These are phyloP conservation scores for Pyrrhia umbra DNA, from an alignment of 2,888 invertebrate species.

Conservation along the genomic window DNA sequence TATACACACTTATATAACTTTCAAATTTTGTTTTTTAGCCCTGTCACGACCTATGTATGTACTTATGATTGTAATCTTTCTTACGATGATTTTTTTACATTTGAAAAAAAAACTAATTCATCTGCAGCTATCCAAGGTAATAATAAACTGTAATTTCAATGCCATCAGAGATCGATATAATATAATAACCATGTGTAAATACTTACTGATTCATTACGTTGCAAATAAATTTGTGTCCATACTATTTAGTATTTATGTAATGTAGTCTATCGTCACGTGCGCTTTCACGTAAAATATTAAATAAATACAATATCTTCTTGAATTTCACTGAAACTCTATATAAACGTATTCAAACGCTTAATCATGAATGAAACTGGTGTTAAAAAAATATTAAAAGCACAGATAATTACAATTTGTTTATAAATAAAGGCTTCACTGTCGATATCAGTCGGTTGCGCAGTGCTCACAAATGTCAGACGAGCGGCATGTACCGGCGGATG, in stretches of 20 bases:
- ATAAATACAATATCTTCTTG: slow-evolving; percentile 62
- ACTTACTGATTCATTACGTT: slow-evolving; percentile 53
- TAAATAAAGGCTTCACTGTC: slow-evolving; percentile 78
- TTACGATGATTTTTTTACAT: not conserved
- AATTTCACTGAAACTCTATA: slow-evolving; percentile 64
- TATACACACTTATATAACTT: slow-evolving; percentile 19
- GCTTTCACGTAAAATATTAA: slow-evolving; percentile 70
- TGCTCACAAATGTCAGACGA: slow-evolving; percentile 60
- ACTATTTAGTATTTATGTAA: slow-evolving; percentile 68
- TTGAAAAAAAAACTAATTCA: not conserved
- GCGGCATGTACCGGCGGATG: slow-evolving; percentile 39
- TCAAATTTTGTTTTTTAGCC: not conserved
- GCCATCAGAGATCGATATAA: slow-evolving; percentile 6
- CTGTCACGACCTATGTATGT: slow-evolving; percentile 1
- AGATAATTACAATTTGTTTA: slow-evolving; percentile 77
- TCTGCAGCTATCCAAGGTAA: slow-evolving; percentile 2
- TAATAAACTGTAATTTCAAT: slow-evolving; percentile 19
- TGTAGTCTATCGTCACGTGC: slow-evolving; percentile 67
- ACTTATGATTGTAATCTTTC: not conserved
- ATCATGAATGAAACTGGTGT: slow-evolving; percentile 67
- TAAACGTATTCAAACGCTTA: slow-evolving; percentile 29
- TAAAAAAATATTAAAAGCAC: slow-evolving; percentile 61
- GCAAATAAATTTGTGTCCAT: slow-evolving; percentile 44
- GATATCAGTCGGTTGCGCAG: slow-evolving; percentile 69
- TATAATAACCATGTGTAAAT: slow-evolving; percentile 27